Evolutionary conservation across 2,113 vertebrate genomes (phyloP).

Genomic region (Eurypyga helias): DNA sequence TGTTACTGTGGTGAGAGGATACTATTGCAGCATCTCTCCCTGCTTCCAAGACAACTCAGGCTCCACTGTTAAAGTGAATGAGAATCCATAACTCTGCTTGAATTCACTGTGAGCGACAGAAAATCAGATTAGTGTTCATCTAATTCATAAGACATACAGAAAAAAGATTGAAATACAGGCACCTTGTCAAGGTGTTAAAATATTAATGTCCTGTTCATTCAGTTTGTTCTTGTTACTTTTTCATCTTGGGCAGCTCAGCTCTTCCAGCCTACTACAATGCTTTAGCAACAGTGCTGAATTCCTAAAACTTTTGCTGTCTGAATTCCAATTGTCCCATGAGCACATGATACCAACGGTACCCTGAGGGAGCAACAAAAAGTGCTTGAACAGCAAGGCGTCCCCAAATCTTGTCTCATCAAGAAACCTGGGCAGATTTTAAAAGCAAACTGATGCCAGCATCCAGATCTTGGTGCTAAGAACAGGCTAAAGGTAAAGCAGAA

Average conservation of each 20-base stretch:
- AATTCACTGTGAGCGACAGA: not conserved
- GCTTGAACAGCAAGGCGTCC: not conserved
- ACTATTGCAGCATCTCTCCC: not conserved
- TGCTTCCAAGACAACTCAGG: not conserved
- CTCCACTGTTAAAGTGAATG: not conserved
- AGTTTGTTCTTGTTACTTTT: not conserved
- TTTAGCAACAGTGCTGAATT: not conserved
- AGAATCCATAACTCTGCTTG: not conserved
- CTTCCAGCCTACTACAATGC: not conserved
- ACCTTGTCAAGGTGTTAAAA: not conserved
- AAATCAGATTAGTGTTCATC: not conserved
- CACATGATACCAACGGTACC: not conserved
- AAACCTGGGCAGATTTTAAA: not conserved
- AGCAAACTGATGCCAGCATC: not conserved
- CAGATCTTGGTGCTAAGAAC: not conserved
- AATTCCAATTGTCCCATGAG: not conserved
- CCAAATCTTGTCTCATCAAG: not conserved
- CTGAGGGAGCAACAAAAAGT: not conserved
- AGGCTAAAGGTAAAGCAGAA: not conserved
- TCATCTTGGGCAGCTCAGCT: not conserved
- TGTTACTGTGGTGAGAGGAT: not conserved
- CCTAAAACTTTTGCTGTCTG: not conserved
- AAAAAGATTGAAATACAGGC: not conserved
- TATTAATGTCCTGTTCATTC: not conserved
- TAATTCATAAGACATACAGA: not conserved